Percentiles rank a stretch among this genome's conserved stretches.
Evolutionary conservation across 2,113 vertebrate species (phyloP).

Genomic region (Megalops atlanticus): DNA sequence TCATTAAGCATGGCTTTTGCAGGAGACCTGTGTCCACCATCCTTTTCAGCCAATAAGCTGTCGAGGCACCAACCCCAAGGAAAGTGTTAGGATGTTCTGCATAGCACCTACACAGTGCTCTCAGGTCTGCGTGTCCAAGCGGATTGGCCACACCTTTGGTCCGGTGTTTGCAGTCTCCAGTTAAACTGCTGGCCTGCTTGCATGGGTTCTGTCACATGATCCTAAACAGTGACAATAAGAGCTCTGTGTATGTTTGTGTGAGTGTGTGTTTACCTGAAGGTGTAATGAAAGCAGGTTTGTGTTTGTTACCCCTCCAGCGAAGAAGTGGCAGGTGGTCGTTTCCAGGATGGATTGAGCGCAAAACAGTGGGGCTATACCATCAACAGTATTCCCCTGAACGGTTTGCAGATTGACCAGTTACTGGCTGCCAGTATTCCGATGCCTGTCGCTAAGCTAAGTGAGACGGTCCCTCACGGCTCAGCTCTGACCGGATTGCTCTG

Average conservation of each 20-base stretch:
- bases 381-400: too few species aligned
- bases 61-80: not conserved
- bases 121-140: not conserved
- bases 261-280: not conserved
- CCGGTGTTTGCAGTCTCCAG: not conserved
- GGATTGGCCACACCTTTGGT: not conserved
- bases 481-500: not conserved
- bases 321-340: too few species aligned
- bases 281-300: not conserved
- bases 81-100: not conserved
- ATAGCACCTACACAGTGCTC: too few species aligned
- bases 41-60: too few species aligned
- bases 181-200: not conserved
- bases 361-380: not conserved
- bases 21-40: not conserved
- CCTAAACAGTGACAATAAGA: too few species aligned
- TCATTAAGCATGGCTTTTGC: not conserved
- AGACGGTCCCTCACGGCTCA: not conserved
- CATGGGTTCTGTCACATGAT: not conserved
- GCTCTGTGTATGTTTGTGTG: not conserved
- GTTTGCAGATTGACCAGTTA: too few species aligned
- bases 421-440: not conserved
- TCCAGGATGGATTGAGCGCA: too few species aligned
- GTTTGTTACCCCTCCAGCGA: not conserved
- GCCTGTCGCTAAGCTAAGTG: not conserved